Evolutionary conservation across 1,140 invertebrate genomes (phyloP).

Genomic region (Hydropsyche tenuis): DNA sequence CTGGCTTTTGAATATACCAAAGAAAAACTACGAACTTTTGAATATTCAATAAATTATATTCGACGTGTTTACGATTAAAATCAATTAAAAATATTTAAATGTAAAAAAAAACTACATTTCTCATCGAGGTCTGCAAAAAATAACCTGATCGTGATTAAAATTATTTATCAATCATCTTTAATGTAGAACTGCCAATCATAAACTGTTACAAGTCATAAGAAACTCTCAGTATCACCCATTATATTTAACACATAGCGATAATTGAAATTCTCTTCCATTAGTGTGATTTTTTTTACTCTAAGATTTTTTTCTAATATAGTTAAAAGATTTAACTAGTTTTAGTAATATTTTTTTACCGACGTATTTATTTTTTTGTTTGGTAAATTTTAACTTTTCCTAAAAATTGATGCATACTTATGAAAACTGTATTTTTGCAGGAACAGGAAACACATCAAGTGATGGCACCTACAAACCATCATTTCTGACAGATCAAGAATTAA

Average conservation of each 20-base stretch:
- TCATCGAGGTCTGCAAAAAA: background rate
- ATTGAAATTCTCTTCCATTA: too few relatives aligned
- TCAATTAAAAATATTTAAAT: background rate
- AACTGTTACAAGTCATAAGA: too few relatives aligned
- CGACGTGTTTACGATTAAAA: background rate
- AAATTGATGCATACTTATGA: background rate
- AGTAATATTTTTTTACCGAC: too few relatives aligned
- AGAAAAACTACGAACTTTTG: too few relatives aligned
- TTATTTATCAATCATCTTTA: constrained; percentile 33
- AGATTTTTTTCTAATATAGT: too few relatives aligned
- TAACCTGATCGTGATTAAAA: constrained; percentile 10
- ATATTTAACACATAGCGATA: too few relatives aligned
- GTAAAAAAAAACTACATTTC: background rate
- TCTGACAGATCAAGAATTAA: constrained; percentile 98
- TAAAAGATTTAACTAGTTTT: too few relatives aligned
- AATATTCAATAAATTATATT: background rate
- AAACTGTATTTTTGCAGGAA: constrained; percentile 68
- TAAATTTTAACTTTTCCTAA: background rate
- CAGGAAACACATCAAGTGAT: constrained; percentile 92
- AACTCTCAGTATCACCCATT: too few relatives aligned
- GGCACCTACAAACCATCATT: constrained; percentile 98
- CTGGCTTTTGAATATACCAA: too few relatives aligned
- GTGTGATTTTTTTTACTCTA: too few relatives aligned
- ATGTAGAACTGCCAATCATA: constrained; percentile 27
- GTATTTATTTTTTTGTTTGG: too few relatives aligned